phyloP scores from a whole-genome alignment of 2,888 invertebrate genomes.

The Andrena bucephala region DNA sequence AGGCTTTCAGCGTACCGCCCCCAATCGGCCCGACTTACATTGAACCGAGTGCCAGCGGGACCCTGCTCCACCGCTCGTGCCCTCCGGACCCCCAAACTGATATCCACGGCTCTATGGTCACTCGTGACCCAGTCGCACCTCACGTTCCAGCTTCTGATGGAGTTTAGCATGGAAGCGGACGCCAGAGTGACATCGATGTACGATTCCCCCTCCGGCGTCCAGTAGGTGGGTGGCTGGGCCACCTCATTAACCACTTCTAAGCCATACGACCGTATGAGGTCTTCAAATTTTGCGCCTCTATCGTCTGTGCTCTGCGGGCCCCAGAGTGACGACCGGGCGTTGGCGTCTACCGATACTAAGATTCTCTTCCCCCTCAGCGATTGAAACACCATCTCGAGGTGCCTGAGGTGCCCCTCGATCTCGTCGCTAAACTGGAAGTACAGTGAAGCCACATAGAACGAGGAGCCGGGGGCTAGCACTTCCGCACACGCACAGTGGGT shows the following conservation, averaged over 20 bases:
- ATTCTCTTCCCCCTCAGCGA: neutral
- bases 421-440: constrained; percentile 7
- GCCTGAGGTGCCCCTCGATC: constrained; percentile 5
- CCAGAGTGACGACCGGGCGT: too few species aligned
- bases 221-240: neutral
- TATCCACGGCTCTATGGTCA: neutral
- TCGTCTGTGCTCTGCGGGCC: neutral
- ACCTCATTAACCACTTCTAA: neutral
- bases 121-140: too few species aligned
- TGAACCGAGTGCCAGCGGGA: too few species aligned
- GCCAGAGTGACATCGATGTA: too few species aligned
- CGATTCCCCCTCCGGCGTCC: neutral
- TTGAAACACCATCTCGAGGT: neutral
- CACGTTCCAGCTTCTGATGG: too few species aligned
- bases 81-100: neutral
- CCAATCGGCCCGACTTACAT: too few species aligned
- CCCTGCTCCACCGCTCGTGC: neutral
- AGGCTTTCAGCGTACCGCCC: too few species aligned
- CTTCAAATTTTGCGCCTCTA: neutral
- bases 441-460: neutral
- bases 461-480: too few species aligned
- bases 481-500: too few species aligned
- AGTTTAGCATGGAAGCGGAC: too few species aligned
- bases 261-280: neutral
- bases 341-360: too few species aligned